phyloP scores from a whole-genome alignment of 1,140 invertebrate genomes.

The Hylaeus anthracinus region DNA sequence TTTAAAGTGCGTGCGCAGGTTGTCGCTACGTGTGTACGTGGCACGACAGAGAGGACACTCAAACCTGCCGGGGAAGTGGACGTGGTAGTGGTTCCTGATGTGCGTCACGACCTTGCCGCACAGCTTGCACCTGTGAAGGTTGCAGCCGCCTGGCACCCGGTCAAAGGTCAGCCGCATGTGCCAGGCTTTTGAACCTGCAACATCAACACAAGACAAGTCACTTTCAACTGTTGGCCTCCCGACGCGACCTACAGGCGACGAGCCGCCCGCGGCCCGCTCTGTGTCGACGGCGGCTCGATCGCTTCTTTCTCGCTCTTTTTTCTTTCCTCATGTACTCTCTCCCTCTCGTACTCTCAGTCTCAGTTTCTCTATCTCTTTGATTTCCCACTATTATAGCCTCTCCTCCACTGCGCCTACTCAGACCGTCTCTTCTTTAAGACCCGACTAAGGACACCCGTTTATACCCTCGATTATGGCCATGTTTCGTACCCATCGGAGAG shows the following conservation, averaged over 20 bases:
- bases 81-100: constrained; percentile 94
- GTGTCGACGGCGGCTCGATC: constrained; percentile 54
- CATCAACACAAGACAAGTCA: constrained; percentile 84
- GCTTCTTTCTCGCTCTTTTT: constrained; percentile 50
- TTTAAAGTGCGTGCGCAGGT: constrained; percentile 93
- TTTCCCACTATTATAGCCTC: neutral
- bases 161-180: constrained; percentile 95
- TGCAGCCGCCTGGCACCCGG: constrained; percentile 92
- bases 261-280: constrained; percentile 59
- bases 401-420: neutral
- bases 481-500: too few species aligned
- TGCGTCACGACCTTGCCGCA: constrained; percentile 95
- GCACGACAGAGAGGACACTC: constrained; percentile 92
- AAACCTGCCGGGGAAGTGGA: constrained; percentile 93
- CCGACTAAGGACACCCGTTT: too few species aligned
- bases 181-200: constrained; percentile 95
- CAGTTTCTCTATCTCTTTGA: constrained; percentile 26
- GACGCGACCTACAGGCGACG: constrained; percentile 65
- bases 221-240: constrained; percentile 78
- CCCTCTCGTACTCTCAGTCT: constrained; percentile 29
- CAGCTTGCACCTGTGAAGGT: constrained; percentile 94
- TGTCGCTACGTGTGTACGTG: constrained; percentile 93
- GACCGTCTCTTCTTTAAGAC: too few species aligned
- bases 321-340: constrained; percentile 43
- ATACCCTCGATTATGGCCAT: too few species aligned